Conservation (phyloP, 2,888 invertebrate species). For the Masnerella sp. region DNA sequence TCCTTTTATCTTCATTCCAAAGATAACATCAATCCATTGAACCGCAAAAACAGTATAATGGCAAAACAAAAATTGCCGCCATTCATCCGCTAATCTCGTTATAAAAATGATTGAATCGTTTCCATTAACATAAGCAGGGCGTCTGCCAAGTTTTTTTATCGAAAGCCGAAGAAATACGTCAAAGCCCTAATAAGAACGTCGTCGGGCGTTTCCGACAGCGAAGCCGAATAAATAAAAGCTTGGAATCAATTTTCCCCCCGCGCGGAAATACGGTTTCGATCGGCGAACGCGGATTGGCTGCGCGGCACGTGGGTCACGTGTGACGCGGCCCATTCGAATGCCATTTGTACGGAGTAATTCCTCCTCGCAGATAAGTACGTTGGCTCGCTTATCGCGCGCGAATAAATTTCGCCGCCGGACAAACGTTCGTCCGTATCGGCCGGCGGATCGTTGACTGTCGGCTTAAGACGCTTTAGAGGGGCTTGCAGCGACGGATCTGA, state of each 20-base stretch:
- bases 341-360: slow-evolving; percentile 60
- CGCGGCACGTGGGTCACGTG: slow-evolving; percentile 51
- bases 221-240: slow-evolving; percentile 7
- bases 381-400: slow-evolving; percentile 52
- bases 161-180: not conserved
- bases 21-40: too few species aligned
- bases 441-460: slow-evolving; percentile 56
- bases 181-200: not conserved
- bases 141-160: not conserved
- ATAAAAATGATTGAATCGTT: too few species aligned
- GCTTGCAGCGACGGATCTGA: slow-evolving; percentile 51
- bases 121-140: too few species aligned
- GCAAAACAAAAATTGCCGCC: too few species aligned
- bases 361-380: slow-evolving; percentile 56
- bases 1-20: too few species aligned
- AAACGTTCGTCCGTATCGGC: slow-evolving; percentile 59
- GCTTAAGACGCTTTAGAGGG: slow-evolving; percentile 61
- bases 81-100: too few species aligned
- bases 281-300: slow-evolving; percentile 44
- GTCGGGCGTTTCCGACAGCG: not conserved
- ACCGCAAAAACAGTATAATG: too few species aligned
- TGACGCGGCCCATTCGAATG: slow-evolving; percentile 55
- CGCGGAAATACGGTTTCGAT: slow-evolving; percentile 35
- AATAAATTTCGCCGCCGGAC: slow-evolving; percentile 58
- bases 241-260: slow-evolving; percentile 29